Base-by-base conservation (phyloP, 2,797 vertebrate genomes). In the Tolypeutes matacus region DNA sequence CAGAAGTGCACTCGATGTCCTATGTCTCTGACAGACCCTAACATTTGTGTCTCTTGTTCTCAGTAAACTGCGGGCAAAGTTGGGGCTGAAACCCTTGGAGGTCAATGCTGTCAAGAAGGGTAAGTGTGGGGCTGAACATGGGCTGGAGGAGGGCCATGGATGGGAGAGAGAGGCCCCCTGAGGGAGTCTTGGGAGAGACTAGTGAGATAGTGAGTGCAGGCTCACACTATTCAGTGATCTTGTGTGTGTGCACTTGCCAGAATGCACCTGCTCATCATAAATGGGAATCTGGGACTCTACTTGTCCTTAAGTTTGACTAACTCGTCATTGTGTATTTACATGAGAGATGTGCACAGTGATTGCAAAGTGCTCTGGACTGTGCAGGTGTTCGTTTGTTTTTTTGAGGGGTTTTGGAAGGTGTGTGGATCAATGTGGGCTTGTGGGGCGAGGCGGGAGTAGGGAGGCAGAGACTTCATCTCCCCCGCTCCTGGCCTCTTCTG, bases 51-150 rank as follows among this genome's bases (percentile, higher is more conserved):
- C 4, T 95, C 46, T 96, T 29, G 23, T 93, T 42, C 64, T 86
- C 95, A 99, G 99, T 98, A 99, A 99, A 97, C 98, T 99, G 92
- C 98, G 99, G 80, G 99, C 99, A 7, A 99, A 99, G 97, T 98
- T 99, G 95, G 99, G 99, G 60, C 97, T 99, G 90, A 99, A 99
- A 96, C 99, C 99, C 10, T 98, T 99, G 96, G 99, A 99, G 11
- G 51, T 99, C 46, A 98, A 98, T 95, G 98, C 99, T 10, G 91
- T 96, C 95, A 99, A 99, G 95, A 99, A 99, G 96, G 98, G 98
- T 99, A 89, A 97, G 98, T 83, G 3, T 10, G 12, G 14, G 46
- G 53, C 36, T 11, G 31, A 60, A 49, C 46, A 1, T n/a, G 27
- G 17, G 34, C 13, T 25, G 36, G 17, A 4, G 69, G 81, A 62